These are phyloP conservation scores for Arvicanthis niloticus DNA, from an alignment of 2,113 vertebrate species.

Conservation along the genomic window DNA sequence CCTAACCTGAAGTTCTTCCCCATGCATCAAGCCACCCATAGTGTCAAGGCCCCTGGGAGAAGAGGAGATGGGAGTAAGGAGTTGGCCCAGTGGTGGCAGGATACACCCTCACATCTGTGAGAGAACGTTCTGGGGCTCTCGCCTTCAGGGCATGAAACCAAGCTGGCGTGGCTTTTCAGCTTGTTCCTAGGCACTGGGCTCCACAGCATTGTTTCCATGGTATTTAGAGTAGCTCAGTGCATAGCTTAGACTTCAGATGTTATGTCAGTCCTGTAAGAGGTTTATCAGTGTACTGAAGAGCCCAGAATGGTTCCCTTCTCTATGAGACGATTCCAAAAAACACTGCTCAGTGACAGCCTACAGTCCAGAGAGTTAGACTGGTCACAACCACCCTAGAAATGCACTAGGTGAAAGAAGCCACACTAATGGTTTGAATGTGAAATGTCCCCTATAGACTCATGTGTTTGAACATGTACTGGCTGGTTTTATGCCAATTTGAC, in stretches of 20 bases:
- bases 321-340: conserved; percentile 25
- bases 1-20: not conserved
- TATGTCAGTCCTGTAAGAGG: not conserved
- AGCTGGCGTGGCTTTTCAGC: not conserved
- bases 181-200: not conserved
- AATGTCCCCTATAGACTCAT: not conserved
- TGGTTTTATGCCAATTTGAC: not conserved
- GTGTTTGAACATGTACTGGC: not conserved
- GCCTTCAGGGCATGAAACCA: not conserved
- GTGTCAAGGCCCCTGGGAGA: not conserved
- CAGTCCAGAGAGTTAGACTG: not conserved
- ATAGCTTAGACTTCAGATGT: not conserved
- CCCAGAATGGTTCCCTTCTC: not conserved
- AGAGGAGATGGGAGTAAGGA: not conserved
- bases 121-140: not conserved
- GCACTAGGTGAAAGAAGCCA: conserved; percentile 1
- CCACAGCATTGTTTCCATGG: not conserved
- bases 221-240: not conserved
- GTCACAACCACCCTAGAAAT: conserved; percentile 11
- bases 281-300: conserved; percentile 2
- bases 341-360: not conserved
- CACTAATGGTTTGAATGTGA: not conserved
- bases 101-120: not conserved
- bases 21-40: not conserved
- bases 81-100: not conserved